Conservation (phyloP, 2,888 invertebrate species). For the Scaptomyza parva region DNA sequence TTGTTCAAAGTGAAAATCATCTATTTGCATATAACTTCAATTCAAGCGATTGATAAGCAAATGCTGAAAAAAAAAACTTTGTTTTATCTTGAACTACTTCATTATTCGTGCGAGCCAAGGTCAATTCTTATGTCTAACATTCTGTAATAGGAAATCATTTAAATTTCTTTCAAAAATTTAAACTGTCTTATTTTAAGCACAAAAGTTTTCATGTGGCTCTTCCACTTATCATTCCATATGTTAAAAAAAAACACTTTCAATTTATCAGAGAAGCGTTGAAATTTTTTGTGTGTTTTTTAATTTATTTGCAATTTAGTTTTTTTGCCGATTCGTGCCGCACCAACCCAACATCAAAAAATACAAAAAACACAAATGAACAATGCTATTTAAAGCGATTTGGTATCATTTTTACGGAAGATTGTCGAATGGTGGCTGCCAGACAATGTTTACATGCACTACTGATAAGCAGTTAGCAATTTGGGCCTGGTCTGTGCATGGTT, state of each 20-base stretch:
- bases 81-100: slow-evolving; percentile 10
- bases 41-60: slow-evolving; percentile 30
- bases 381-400: slow-evolving; percentile 69
- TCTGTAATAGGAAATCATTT: background rate
- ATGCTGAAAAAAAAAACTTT: background rate
- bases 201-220: background rate
- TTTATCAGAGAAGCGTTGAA: slow-evolving; percentile 37
- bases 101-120: background rate
- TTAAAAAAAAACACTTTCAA: slow-evolving; percentile 27
- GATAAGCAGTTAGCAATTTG: slow-evolving; percentile 45
- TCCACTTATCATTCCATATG: slow-evolving; percentile 2
- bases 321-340: background rate
- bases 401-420: slow-evolving; percentile 54
- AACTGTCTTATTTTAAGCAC: background rate
- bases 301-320: slow-evolving; percentile 52
- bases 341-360: slow-evolving; percentile 24
- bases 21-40: slow-evolving; percentile 42
- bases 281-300: slow-evolving; percentile 55
- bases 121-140: background rate
- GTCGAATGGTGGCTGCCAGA: slow-evolving; percentile 27
- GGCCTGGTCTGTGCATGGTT: background rate
- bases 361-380: slow-evolving; percentile 45
- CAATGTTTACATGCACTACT: slow-evolving; percentile 54
- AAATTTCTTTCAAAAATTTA: background rate
- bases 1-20: slow-evolving; percentile 25